phyloP scores from a whole-genome alignment of 2,888 invertebrate genomes.

The Polydesmus complanatus region DNA sequence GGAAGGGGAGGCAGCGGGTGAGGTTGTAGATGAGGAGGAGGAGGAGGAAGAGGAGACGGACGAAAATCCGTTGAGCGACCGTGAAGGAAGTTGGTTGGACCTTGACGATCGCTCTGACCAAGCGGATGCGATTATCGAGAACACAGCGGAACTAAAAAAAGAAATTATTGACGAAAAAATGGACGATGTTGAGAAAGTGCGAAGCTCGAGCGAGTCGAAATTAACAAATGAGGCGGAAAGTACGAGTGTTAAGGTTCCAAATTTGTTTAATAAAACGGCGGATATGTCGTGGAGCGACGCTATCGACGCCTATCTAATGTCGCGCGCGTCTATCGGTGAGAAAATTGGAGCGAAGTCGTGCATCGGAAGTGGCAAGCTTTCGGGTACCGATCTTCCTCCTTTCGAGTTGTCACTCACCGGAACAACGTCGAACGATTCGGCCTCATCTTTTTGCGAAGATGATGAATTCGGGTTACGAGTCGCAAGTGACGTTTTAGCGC shows the following conservation, averaged over 20 bases:
- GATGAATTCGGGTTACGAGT: neutral
- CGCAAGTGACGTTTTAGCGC: no score
- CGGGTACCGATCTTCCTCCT: neutral
- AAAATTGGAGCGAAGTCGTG: slow-evolving; percentile 5
- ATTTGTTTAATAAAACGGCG: neutral
- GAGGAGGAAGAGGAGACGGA: neutral
- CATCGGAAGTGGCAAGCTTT: neutral
- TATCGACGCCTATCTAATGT: slow-evolving; percentile 15
- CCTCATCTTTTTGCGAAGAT: neutral
- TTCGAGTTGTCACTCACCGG: neutral
- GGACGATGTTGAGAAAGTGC: neutral
- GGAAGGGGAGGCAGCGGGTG: neutral
- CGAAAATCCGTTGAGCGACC: slow-evolving; percentile 1
- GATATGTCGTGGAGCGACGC: slow-evolving; percentile 12
- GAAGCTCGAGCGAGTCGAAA: neutral
- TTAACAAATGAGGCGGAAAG: neutral
- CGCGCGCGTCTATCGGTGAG: neutral
- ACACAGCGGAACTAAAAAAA: neutral
- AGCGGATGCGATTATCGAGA: neutral
- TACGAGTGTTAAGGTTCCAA: neutral
- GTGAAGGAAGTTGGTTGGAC: slow-evolving; percentile 11
- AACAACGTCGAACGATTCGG: neutral
- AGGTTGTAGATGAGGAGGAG: neutral
- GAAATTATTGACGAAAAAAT: neutral
- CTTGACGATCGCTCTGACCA: neutral